A percentile compares a stretch with the other conserved stretches of the same genome.
Conservation (phyloP, 2,888 invertebrate genomes). For the Andricus quercusramuli region DNA sequence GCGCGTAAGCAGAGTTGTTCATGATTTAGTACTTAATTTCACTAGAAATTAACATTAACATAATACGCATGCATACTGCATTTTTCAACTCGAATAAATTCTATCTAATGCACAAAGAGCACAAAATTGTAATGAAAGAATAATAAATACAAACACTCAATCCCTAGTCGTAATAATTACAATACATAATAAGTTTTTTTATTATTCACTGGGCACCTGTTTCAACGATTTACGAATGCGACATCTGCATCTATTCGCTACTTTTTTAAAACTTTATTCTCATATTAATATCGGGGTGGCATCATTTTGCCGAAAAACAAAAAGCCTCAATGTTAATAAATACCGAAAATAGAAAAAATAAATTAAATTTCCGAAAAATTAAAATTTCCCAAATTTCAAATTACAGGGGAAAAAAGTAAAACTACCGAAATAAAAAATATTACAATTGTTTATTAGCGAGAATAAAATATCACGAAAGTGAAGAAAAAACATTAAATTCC, state of each 20-base stretch:
- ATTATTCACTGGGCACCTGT: constrained; percentile 25
- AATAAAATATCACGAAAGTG: no score
- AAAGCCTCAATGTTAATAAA: no score
- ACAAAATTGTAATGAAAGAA: constrained; percentile 43
- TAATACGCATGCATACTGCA: constrained; percentile 6
- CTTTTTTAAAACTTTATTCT: constrained; percentile 1
- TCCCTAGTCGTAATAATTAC: constrained; percentile 44
- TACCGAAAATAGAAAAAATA: no score
- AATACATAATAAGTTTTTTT: constrained; percentile 40
- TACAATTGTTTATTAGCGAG: no score
- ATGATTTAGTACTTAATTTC: constrained; percentile 29
- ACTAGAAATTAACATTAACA: background rate
- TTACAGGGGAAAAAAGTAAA: no score
- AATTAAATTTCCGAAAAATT: no score
- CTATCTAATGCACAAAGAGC: constrained; percentile 24
- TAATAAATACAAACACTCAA: constrained; percentile 52
- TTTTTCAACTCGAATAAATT: constrained; percentile 20
- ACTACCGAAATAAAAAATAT: no score
- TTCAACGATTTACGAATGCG: constrained; percentile 5
- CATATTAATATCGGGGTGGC: background rate
- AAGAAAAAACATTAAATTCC: no score
- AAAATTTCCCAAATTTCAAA: no score
- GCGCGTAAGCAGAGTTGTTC: constrained; percentile 33
- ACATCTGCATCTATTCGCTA: constrained; percentile 12
- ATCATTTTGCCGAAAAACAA: no score